phyloP scores from a whole-genome alignment of 2,113 vertebrate genomes.

The Nesogale talazaci region DNA sequence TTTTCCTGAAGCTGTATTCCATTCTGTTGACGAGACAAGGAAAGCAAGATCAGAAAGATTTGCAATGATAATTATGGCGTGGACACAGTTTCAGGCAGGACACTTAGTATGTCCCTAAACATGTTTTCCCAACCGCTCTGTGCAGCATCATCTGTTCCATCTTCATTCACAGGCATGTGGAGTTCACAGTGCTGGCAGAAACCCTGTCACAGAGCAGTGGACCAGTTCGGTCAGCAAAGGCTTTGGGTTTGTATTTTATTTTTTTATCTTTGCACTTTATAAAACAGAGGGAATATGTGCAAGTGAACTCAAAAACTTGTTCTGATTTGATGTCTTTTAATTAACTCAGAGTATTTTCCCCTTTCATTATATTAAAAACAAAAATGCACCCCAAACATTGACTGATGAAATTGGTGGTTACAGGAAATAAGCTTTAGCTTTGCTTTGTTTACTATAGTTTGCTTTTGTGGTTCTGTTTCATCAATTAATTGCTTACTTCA shows the following conservation, averaged over 20 bases:
- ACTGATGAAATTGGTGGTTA: constrained; percentile 76
- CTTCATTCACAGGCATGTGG: constrained; percentile 76
- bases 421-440: constrained; percentile 60
- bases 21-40: constrained; percentile 83
- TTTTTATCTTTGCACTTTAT: constrained; percentile 88
- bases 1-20: constrained; percentile 88
- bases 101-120: constrained; percentile 48
- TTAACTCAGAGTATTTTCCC: constrained; percentile 68
- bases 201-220: constrained; percentile 63
- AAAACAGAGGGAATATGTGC: constrained; percentile 71
- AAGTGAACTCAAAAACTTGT: constrained; percentile 68
- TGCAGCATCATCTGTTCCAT: constrained; percentile 61
- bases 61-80: constrained; percentile 59
- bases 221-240: constrained; percentile 78
- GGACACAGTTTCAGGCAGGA: constrained; percentile 58
- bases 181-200: constrained; percentile 82
- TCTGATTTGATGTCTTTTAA: constrained; percentile 83
- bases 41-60: constrained; percentile 79
- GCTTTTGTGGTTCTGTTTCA: constrained; percentile 30
- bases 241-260: constrained; percentile 77
- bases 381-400: constrained; percentile 60
- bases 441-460: constrained; percentile 75
- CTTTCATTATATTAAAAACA: constrained; percentile 64
- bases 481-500: constrained; percentile 18
- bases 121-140: neutral